Evolutionary conservation across 1,140 invertebrate species (phyloP).

Genomic region (Cotesia vestalis): DNA sequence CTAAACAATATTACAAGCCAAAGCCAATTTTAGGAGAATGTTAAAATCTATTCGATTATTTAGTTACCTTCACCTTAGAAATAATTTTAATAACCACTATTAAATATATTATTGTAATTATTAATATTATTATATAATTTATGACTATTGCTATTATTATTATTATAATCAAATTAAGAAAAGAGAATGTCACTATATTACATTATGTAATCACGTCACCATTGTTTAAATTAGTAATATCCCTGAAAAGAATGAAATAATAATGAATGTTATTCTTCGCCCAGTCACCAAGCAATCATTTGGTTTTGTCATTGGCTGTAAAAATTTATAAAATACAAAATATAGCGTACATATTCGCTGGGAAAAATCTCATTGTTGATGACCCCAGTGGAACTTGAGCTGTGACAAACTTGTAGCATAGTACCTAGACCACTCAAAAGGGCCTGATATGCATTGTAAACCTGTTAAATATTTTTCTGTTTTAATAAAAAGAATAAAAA

Average conservation of each 20-base stretch:
- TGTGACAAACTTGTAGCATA: slow-evolving; percentile 76
- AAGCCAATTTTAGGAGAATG: slow-evolving; percentile 38
- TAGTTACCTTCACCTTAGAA: slow-evolving; percentile 34
- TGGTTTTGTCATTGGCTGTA: slow-evolving; percentile 27
- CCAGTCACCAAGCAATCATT: slow-evolving; percentile 60
- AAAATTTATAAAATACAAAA: slow-evolving; percentile 34
- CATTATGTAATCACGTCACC: slow-evolving; percentile 3
- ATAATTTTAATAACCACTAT: slow-evolving; percentile 17
- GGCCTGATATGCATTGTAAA: slow-evolving; percentile 76
- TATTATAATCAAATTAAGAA: slow-evolving; percentile 12
- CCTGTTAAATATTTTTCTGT: slow-evolving; percentile 63
- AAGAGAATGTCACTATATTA: slow-evolving; percentile 21
- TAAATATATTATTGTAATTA: slow-evolving; percentile 1
- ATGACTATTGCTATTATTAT: slow-evolving; percentile 3
- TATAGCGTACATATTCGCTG: slow-evolving; percentile 62
- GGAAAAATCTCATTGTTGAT: slow-evolving; percentile 51
- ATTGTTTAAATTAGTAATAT: slow-evolving; percentile 23
- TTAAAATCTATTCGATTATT: slow-evolving; percentile 30
- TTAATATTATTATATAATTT: neutral
- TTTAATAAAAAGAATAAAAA: slow-evolving; percentile 13
- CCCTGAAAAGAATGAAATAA: slow-evolving; percentile 17
- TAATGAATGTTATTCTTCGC: slow-evolving; percentile 38
- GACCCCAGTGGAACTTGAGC: slow-evolving; percentile 56
- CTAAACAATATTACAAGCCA: slow-evolving; percentile 67
- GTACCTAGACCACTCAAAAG: slow-evolving; percentile 75